A percentile compares a stretch with the other conserved stretches of the same genome.
phyloP scores from a whole-genome alignment of 2,888 invertebrate species.

The Patella ulyssiponensis region DNA sequence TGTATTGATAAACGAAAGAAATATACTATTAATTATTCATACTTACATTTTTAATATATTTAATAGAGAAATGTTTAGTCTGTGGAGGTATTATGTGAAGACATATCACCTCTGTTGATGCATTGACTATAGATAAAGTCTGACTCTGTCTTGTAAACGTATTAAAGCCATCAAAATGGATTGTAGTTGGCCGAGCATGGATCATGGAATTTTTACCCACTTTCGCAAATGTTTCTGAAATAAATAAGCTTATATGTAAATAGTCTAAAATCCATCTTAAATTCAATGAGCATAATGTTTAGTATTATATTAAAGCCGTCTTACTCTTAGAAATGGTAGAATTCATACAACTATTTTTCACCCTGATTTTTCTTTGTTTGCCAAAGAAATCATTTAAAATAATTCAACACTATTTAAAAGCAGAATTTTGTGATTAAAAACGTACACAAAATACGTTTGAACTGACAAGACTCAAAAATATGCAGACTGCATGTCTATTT shows the following conservation, averaged over 20 bases:
- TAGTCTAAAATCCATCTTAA: neutral
- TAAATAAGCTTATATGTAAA: slow-evolving; percentile 24
- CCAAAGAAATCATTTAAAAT: too few species aligned
- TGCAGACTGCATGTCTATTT: too few species aligned
- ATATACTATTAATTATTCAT: neutral
- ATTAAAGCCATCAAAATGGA: slow-evolving; percentile 71
- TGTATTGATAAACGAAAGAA: neutral
- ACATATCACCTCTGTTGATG: slow-evolving; percentile 68
- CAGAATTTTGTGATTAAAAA: too few species aligned
- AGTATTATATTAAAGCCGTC: too few species aligned
- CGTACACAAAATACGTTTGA: too few species aligned
- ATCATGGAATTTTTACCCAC: slow-evolving; percentile 66
- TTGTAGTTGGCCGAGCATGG: slow-evolving; percentile 65
- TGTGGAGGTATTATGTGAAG: slow-evolving; percentile 72
- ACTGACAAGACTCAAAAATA: too few species aligned
- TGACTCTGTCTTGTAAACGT: slow-evolving; percentile 59
- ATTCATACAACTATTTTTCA: too few species aligned
- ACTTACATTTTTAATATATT: slow-evolving; percentile 70
- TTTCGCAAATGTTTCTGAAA: slow-evolving; percentile 69
- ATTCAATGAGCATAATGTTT: neutral
- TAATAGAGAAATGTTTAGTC: slow-evolving; percentile 69
- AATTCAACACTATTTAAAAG: too few species aligned
- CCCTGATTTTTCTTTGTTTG: too few species aligned
- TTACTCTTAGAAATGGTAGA: too few species aligned
- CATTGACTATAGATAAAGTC: slow-evolving; percentile 65